phyloP scores from a whole-genome alignment of 2,888 invertebrate species.

The Eumerus sabulonum region DNA sequence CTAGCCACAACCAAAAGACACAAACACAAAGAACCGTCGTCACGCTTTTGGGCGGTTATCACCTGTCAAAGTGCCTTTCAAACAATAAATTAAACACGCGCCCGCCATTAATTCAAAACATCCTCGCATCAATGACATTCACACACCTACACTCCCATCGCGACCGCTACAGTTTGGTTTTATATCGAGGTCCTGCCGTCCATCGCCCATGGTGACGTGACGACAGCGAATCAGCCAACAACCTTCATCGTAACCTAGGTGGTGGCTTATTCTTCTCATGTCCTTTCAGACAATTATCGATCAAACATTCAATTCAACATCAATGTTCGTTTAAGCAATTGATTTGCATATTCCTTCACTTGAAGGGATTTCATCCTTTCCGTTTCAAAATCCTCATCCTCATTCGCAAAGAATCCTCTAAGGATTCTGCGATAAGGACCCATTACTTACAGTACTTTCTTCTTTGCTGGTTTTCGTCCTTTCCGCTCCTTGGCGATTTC shows the following conservation, averaged over 20 bases:
- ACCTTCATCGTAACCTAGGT: slow-evolving; percentile 38
- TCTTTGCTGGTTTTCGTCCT: no score
- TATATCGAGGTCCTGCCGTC: slow-evolving; percentile 27
- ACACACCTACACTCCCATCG: no score
- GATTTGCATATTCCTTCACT: slow-evolving; percentile 63
- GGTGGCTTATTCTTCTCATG: neutral
- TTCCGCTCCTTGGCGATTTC: no score
- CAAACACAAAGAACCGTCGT: no score
- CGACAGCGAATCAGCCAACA: no score
- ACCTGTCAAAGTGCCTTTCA: slow-evolving; percentile 59
- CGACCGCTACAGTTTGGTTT: slow-evolving; percentile 7
- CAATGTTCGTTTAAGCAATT: slow-evolving; percentile 52
- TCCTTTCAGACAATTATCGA: slow-evolving; percentile 59
- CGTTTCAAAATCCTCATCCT: neutral
- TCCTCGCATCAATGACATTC: slow-evolving; percentile 46
- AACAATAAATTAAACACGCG: slow-evolving; percentile 65
- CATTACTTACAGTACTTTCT: slow-evolving; percentile 9
- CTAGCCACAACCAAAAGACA: no score
- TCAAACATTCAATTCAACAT: slow-evolving; percentile 57
- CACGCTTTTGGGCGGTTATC: slow-evolving; percentile 3
- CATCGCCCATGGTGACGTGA: slow-evolving; percentile 30
- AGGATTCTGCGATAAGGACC: slow-evolving; percentile 29
- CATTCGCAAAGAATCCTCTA: slow-evolving; percentile 37
- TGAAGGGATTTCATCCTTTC: slow-evolving; percentile 49
- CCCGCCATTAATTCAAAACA: slow-evolving; percentile 62